Evolutionary conservation across 2,888 invertebrate genomes (phyloP).

Genomic region (Trichopoda pennipes): DNA sequence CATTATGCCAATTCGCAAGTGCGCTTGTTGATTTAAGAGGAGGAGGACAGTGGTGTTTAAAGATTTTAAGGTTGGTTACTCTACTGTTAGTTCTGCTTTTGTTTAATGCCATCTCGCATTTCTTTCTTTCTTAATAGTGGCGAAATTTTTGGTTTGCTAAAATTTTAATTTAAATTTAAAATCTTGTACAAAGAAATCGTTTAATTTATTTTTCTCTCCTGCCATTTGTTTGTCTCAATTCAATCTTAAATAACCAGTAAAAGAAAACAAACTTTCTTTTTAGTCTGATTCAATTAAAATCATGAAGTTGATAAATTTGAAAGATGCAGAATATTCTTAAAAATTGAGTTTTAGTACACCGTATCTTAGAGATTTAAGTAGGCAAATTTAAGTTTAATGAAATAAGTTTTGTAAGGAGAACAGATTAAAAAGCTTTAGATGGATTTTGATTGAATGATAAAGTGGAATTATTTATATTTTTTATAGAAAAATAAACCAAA

Average conservation of each 20-base stretch:
- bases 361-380: background rate
- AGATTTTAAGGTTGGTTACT: background rate
- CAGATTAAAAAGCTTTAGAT: too few species aligned
- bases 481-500: too few species aligned
- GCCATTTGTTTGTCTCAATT: slow-evolving; percentile 48
- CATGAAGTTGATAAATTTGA: background rate
- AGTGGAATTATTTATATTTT: too few species aligned
- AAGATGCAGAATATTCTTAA: background rate
- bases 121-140: slow-evolving; percentile 51
- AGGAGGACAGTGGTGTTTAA: background rate
- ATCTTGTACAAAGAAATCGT: slow-evolving; percentile 43
- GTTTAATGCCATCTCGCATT: slow-evolving; percentile 59
- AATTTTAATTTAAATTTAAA: slow-evolving; percentile 44
- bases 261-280: slow-evolving; percentile 19
- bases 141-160: slow-evolving; percentile 33
- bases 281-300: slow-evolving; percentile 18
- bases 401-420: background rate
- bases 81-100: slow-evolving; percentile 27
- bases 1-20: slow-evolving; percentile 1
- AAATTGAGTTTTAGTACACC: slow-evolving; percentile 2
- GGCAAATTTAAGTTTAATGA: background rate
- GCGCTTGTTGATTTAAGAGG: background rate
- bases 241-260: slow-evolving; percentile 11
- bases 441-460: too few species aligned
- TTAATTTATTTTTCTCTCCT: slow-evolving; percentile 29